A percentile compares a stretch with the other conserved stretches of the same genome.
Conservation (phyloP, 2,888 invertebrate genomes). For the Diabrotica balteata region DNA sequence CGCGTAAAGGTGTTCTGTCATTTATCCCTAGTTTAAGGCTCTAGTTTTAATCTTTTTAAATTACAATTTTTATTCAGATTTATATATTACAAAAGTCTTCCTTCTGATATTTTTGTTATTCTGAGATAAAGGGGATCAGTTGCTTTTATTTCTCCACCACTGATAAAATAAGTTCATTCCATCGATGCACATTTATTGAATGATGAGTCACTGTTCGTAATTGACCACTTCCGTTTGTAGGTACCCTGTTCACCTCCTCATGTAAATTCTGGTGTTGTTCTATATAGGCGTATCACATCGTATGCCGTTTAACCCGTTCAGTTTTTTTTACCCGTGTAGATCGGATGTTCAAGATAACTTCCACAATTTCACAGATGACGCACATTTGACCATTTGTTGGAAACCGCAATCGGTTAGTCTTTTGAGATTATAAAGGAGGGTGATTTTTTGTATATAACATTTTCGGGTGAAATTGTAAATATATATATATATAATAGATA, state of each 20-base stretch:
- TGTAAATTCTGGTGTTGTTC: slow-evolving; percentile 38
- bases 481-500: too few species aligned
- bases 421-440: background rate
- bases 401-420: slow-evolving; percentile 7
- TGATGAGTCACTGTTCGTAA: slow-evolving; percentile 53
- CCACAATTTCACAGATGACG: slow-evolving; percentile 20
- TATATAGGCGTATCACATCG: slow-evolving; percentile 23
- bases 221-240: slow-evolving; percentile 52
- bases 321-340: slow-evolving; percentile 15
- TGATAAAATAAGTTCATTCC: slow-evolving; percentile 14
- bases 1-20: too few species aligned
- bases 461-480: too few species aligned
- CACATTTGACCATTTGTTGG: slow-evolving; percentile 6
- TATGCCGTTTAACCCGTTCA: slow-evolving; percentile 18
- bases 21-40: too few species aligned
- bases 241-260: slow-evolving; percentile 47
- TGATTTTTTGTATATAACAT: background rate
- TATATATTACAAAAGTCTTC: too few species aligned
- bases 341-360: slow-evolving; percentile 15
- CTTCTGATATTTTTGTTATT: too few species aligned
- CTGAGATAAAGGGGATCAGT: too few species aligned
- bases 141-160: too few species aligned
- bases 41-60: too few species aligned
- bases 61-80: too few species aligned
- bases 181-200: slow-evolving; percentile 26